phyloP scores from a whole-genome alignment of 1,140 invertebrate species.

The Trichoplusia ni region DNA sequence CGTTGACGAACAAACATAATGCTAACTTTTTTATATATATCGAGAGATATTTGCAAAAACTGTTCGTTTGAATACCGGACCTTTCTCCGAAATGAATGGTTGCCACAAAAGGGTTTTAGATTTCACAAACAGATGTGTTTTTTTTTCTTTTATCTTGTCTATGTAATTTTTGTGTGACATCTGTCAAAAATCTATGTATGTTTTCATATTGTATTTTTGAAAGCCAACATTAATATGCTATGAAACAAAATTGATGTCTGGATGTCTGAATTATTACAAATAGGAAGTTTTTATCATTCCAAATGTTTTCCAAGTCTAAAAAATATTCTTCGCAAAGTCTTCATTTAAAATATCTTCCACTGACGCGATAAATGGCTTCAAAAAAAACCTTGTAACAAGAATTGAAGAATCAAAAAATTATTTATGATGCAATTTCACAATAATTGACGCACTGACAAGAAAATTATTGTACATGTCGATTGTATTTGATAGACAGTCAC shows the following conservation, averaged over 20 bases:
- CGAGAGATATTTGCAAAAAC: slow-evolving; percentile 52
- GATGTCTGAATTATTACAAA: no score
- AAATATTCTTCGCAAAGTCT: no score
- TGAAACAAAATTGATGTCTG: no score
- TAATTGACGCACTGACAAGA: slow-evolving; percentile 35
- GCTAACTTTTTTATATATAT: slow-evolving; percentile 52
- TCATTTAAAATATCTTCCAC: neutral
- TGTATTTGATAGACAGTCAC: slow-evolving; percentile 56
- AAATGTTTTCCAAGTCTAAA: no score
- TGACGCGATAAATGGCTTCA: neutral
- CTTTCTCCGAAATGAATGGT: slow-evolving; percentile 63
- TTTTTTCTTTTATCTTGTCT: slow-evolving; percentile 42
- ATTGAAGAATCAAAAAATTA: slow-evolving; percentile 5
- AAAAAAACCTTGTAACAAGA: neutral
- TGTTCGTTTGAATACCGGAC: slow-evolving; percentile 37
- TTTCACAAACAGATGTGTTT: slow-evolving; percentile 68
- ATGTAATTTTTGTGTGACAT: slow-evolving; percentile 19
- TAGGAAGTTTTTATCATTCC: no score
- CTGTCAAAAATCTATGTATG: slow-evolving; percentile 8
- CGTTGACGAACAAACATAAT: slow-evolving; percentile 50
- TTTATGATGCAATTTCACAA: slow-evolving; percentile 8
- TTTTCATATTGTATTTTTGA: neutral
- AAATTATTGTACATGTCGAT: slow-evolving; percentile 34
- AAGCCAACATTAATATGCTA: no score
- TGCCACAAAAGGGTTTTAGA: slow-evolving; percentile 76